A percentile compares a stretch with the other conserved stretches of the same genome.
Evolutionary conservation across 37 sponge, comb jelly and placozoan species (phyloP).

Genomic region (Hormiphora californensis): DNA sequence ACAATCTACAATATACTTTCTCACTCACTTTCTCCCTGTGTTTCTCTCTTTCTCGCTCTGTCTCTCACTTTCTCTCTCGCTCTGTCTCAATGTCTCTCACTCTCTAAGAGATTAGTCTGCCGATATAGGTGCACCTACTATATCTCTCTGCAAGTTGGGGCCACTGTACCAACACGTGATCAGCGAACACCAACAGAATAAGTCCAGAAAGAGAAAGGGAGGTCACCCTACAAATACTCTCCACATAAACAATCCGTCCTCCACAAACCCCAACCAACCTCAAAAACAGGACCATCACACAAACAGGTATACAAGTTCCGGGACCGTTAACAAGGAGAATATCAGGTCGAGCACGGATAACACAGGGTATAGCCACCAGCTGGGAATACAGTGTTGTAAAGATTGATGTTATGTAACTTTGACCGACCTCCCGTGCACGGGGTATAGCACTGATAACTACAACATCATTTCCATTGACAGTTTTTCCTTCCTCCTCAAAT

Average conservation of each 20-base stretch:
- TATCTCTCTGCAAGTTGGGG: constrained; percentile 67
- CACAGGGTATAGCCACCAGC: constrained; percentile 60
- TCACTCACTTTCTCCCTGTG: too few species aligned
- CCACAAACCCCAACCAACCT: constrained; percentile 59
- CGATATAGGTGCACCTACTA: constrained; percentile 75
- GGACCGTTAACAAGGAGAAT: constrained; percentile 94
- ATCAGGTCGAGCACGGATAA: constrained; percentile 65
- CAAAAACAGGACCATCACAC: constrained; percentile 63
- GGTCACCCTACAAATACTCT: constrained; percentile 89
- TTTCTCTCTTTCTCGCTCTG: too few species aligned
- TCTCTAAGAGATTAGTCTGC: constrained; percentile 61
- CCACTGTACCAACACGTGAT: constrained; percentile 90
- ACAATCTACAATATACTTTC: too few species aligned
- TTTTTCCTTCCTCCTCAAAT: constrained; percentile 56
- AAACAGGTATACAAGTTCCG: constrained; percentile 92
- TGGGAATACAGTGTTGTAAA: constrained; percentile 69
- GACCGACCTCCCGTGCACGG: constrained; percentile 80
- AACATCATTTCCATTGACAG: not conserved
- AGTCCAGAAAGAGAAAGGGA: constrained; percentile 79
- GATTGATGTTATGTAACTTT: constrained; percentile 70
- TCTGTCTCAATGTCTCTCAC: too few species aligned
- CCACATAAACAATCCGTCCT: constrained; percentile 78
- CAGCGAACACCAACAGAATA: constrained; percentile 67
- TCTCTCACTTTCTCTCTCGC: too few species aligned
- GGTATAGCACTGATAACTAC: constrained; percentile 60